These are phyloP conservation scores for Eulacestoma nigropectus DNA, from an alignment of 2,113 vertebrate species.

Conservation along the genomic window DNA sequence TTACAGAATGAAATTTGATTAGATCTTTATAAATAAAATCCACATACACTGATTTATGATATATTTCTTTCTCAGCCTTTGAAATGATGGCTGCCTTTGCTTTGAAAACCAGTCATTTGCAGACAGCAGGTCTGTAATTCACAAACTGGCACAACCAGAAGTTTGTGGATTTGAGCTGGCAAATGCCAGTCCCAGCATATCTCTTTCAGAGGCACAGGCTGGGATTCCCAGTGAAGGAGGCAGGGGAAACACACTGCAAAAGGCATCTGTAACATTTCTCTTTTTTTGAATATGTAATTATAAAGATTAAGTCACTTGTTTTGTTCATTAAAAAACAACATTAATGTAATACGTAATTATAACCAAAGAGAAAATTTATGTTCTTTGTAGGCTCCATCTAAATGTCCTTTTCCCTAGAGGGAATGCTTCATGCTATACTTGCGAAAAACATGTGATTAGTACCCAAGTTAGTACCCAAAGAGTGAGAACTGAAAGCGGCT, in stretches of 20 bases:
- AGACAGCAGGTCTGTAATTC: conserved; percentile 51
- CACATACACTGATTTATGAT: conserved; percentile 32
- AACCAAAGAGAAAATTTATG: background rate
- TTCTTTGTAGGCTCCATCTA: background rate
- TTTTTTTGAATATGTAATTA: background rate
- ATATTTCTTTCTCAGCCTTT: conserved; percentile 35
- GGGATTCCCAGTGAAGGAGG: background rate
- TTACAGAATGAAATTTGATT: conserved; percentile 41
- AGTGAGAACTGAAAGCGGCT: background rate
- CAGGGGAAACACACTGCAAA: background rate
- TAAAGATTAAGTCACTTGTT: background rate
- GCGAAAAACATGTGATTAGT: background rate
- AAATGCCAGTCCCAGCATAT: background rate
- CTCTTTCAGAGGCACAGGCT: background rate
- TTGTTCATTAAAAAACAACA: background rate
- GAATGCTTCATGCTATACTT: background rate
- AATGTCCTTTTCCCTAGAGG: background rate
- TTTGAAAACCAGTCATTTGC: conserved; percentile 49
- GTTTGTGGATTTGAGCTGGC: conserved; percentile 20
- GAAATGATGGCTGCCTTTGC: background rate
- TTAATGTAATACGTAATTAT: background rate
- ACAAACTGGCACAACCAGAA: conserved; percentile 9
- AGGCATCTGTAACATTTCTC: background rate
- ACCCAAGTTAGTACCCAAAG: background rate
- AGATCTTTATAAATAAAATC: conserved; percentile 41